Evolutionary conservation across 2,797 vertebrate species (phyloP).

Genomic region (Coracias cyanogaster): DNA sequence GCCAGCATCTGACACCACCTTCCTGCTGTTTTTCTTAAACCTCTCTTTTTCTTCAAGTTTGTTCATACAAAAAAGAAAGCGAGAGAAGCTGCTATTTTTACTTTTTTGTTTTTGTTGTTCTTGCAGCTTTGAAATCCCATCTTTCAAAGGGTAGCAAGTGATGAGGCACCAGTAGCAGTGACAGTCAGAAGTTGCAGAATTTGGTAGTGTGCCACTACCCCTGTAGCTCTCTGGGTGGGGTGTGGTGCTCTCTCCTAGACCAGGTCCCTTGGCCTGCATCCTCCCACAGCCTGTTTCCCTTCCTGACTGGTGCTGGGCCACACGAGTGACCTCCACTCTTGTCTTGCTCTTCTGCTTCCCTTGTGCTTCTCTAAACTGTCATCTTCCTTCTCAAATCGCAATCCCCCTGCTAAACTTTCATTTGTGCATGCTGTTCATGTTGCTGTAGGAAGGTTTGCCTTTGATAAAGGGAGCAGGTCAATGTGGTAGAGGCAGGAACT

Average conservation of each 20-base stretch:
- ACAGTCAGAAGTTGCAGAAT: neutral
- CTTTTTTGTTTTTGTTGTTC: neutral
- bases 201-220: neutral
- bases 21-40: conserved; percentile 36
- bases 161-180: neutral
- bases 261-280: neutral
- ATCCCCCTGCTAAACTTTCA: neutral
- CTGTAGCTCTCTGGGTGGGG: neutral
- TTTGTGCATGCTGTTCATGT: neutral
- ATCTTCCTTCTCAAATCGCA: neutral
- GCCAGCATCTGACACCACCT: neutral
- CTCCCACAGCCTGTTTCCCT: neutral
- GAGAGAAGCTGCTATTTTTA: neutral
- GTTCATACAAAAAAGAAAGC: neutral
- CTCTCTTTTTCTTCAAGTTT: conserved; percentile 5
- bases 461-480: accelerated
- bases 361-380: neutral
- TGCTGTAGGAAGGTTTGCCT: neutral
- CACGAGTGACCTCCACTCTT: neutral
- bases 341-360: neutral
- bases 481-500: neutral
- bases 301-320: neutral
- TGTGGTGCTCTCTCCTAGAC: neutral
- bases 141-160: neutral
- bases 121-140: neutral